Percentiles rank a stretch among this genome's conserved stretches.
phyloP scores from a whole-genome alignment of 2,888 invertebrate species.

The Onthophagus sagittarius region DNA sequence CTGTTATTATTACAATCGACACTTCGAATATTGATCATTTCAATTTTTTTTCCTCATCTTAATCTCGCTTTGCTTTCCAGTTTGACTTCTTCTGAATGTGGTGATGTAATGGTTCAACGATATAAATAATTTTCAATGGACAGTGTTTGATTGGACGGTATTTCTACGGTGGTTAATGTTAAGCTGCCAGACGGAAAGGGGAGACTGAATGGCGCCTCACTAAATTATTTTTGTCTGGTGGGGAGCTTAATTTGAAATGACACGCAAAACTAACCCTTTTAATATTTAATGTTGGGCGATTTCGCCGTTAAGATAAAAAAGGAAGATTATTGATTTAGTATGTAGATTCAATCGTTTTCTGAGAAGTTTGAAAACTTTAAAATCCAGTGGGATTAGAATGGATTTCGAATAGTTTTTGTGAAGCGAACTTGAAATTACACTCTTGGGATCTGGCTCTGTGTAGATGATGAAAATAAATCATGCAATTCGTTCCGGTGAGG shows the following conservation, averaged over 20 bases:
- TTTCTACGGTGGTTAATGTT: background rate
- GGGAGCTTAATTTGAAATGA: background rate
- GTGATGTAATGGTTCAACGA: background rate
- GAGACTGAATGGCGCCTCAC: background rate
- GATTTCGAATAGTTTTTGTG: background rate
- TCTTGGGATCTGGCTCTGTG: background rate
- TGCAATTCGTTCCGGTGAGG: background rate
- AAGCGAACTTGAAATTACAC: background rate
- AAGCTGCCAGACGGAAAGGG: background rate
- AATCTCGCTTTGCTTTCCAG: background rate
- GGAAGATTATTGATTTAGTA: too few relatives aligned
- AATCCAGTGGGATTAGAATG: background rate
- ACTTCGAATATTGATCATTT: background rate
- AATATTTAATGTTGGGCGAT: too few relatives aligned
- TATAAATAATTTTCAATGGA: background rate
- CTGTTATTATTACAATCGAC: background rate
- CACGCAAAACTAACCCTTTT: background rate
- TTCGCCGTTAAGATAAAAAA: too few relatives aligned
- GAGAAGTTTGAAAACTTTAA: background rate
- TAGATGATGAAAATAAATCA: background rate
- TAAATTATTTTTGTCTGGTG: background rate
- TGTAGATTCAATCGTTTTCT: too few relatives aligned
- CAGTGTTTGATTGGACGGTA: background rate
- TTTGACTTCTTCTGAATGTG: background rate
- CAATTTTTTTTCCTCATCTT: background rate